Evolutionary conservation across 1,140 invertebrate genomes (phyloP), one percentile per base, ranked within the genome.

Genomic region (Neodiprion pinetum): DNA sequence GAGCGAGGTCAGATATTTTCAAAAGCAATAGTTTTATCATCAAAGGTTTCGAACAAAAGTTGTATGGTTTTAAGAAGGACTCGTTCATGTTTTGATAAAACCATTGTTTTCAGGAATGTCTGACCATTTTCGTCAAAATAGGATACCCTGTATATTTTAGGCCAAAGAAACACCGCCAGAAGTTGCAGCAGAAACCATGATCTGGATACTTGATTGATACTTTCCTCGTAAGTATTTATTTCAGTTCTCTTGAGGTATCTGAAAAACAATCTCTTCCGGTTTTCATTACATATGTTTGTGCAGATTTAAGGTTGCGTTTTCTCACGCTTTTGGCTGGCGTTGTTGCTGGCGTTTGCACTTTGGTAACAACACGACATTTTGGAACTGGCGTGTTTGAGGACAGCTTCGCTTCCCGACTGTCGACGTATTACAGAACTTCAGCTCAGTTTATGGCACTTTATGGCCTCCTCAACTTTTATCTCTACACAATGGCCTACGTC

Each of bases 381-480:
- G 96, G 97, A 49, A 92, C 95, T 47, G 96, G 95, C 23, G 93
- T 96, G 8, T 86, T 98, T 50, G 95, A 98, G 87, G 97, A 98
- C 87, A 97, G 97, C 89, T 98, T 98, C 90, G 96, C 97, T 2
- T 93, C 96, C 50, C 93, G 96, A 72, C 88, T 97, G 9, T 93
- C 93, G 4, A 96, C 95, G 66, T 95, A 94, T 84, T 97, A 97
- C 85, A 92, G 94, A 74, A 98, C 95, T 75, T 98, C 96, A 1
- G 96, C 94, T 3, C 95, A 98, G 81, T 98, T 98, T 88, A 97
- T 98, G 93, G 94, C 96, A 7, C 94, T 98, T 79, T 99, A 98
- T 86, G 96, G 96, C n/a, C 90, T 98, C 47, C 90, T 98, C 2
- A 99, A 99, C 89, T 96, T 98, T 85, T 98, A 98, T 85, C 85